Base-by-base conservation (phyloP, 92 coral and sea anemone genomes). In the Heteractis magnifica region DNA sequence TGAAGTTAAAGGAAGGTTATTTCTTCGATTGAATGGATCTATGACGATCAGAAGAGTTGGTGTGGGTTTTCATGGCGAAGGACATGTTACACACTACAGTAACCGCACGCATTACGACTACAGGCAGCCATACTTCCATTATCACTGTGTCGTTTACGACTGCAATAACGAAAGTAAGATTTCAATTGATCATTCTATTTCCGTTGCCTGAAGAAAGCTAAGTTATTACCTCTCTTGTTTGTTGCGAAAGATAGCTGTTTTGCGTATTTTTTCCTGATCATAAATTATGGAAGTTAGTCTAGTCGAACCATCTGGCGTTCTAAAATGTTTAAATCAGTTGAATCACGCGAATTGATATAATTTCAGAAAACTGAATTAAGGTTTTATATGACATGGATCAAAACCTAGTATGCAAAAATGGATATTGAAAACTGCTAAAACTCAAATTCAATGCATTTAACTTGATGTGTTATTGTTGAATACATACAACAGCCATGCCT, bases 31-130 rank as follows among this genome's bases (percentile, higher is more conserved):
- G 49, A 77, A 14, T 15, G 21, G 51, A 3, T 52, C 65, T 20
- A 56, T 56, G 81, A 44, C 81, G 1, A n/a, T 77, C 4, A 49
- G 81, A 55, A 19, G 65, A 0, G 68, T 77, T 14, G 19, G 21
- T 0, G 65, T 77, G 14, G 70, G 81, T 23, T 56, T 77, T 77
- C 81, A 56, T n/a, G 81, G 81, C 65, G 81, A 51, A 77, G 81
- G 68, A 77, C 65, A 77, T 77, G 81, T 77, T 15, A 52, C 68
- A 8, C 56, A 77, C 15, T 21, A 49, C 51, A 9, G 15, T 4
- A 48, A 49, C n/a, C 65, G 56, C 26, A 77, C 81, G 21, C 64
- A n/a, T 18, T 77, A 77, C 51, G 51, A 77, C 5, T 56, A 16
- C 8, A 77, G 65, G 10, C 81, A 77, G 81, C 81, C 81, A 56